These are phyloP conservation scores for Adelognathus sp. DNA, from an alignment of 2,888 invertebrate species.

Conservation along the genomic window DNA sequence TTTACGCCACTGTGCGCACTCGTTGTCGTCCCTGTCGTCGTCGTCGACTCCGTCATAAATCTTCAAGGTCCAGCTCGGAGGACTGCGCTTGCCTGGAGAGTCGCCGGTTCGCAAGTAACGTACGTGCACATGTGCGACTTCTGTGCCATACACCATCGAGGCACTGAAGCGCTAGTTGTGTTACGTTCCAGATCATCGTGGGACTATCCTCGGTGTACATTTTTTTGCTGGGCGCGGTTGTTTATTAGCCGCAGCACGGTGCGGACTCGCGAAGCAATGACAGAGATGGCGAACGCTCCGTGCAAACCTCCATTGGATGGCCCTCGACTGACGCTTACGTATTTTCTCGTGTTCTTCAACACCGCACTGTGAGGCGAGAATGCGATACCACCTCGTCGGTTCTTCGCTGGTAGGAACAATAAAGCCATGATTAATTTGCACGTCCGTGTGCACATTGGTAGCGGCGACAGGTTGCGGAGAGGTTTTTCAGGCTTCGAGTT, in stretches of 20 bases:
- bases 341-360: background rate
- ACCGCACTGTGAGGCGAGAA: background rate
- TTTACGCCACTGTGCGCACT: conserved; percentile 50
- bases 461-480: background rate
- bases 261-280: background rate
- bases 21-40: conserved; percentile 27
- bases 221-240: conserved; percentile 73
- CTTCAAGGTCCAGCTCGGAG: conserved; percentile 70
- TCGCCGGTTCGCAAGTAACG: conserved; percentile 16
- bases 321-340: background rate
- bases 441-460: background rate
- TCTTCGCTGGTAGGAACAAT: background rate
- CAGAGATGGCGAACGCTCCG: conserved; percentile 8
- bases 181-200: conserved; percentile 76
- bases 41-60: conserved; percentile 57
- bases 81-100: conserved; percentile 56
- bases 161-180: conserved; percentile 32
- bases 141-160: background rate
- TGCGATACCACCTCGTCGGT: background rate
- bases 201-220: conserved; percentile 70
- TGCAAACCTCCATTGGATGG: background rate
- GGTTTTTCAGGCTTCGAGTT: background rate
- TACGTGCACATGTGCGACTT: background rate
- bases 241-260: conserved; percentile 61
- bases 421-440: background rate